Evolutionary conservation across 2,888 invertebrate species (phyloP), one percentile per base, ranked within the genome.

Genomic region (Camponotus fellah): DNA sequence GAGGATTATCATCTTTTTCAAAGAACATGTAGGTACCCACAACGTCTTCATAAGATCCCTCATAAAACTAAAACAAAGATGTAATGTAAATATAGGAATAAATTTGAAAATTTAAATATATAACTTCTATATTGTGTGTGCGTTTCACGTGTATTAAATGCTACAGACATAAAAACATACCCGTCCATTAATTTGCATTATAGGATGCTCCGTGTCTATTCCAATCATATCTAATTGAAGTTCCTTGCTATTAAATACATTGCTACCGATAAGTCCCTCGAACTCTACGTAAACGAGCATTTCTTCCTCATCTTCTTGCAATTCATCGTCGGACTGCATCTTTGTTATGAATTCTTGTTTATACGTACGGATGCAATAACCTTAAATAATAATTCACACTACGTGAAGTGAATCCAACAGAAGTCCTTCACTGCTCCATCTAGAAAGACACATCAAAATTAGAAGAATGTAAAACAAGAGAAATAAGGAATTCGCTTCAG

Each of bases 1-100:
- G 85, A 77, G 95, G 95, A 58, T 95, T 94, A 46, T 95, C 94
- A 85, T 96, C 96, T 90, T 96, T 96, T 92, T 97, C 96, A 93
- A 98, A 97, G 93, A 97, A 97, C 93, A 98, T 95, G 88, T 97
- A 96, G 21, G 97, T 97, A 32, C 97, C 98, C 84, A 97, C 93
- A 10, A 96, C 95, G 92, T 96, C 96, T 91, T 97, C 96, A 94
- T 96, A 97, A 74, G 96, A 96, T 26, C 97, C 98, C 96, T 93
- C 91, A 94, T 95, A 95, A 86, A 94, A 94, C 95, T 94, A 77
- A 64, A 49, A 49, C 49, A 17, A 49, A 88, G 88, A 66, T 81
- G 69, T 64, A 43, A 86, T 12, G 10, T n/a, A n/a, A 32, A 62
- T 43, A 21, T 9, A 26, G 2, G 1, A 14, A 34, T 46, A 46